Conservation (phyloP, 2,113 vertebrate genomes). For the Panthera uncia region DNA sequence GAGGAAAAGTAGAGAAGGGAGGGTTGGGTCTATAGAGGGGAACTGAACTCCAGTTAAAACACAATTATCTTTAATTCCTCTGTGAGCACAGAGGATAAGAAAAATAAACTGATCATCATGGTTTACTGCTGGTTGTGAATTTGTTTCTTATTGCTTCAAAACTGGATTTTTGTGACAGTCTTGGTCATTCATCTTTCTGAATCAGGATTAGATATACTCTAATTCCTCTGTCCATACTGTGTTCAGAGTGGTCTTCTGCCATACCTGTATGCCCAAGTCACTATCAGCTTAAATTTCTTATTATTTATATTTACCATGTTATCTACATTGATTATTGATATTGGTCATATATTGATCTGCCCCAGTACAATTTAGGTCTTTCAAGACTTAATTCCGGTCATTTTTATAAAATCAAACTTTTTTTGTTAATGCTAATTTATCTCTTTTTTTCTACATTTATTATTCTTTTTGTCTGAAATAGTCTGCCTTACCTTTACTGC, state of each 20-base stretch:
- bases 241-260: background rate
- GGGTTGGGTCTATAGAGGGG: rapidly evolving
- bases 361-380: background rate
- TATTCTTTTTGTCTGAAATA: background rate
- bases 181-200: background rate
- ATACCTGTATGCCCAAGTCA: background rate
- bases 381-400: background rate
- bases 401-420: background rate
- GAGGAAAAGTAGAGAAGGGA: background rate
- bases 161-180: background rate
- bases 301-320: background rate
- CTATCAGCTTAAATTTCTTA: background rate
- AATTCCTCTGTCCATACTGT: background rate
- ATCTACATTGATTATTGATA: background rate
- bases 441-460: background rate
- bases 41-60: background rate
- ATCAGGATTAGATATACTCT: background rate
- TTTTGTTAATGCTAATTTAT: background rate
- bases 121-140: background rate
- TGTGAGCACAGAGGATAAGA: background rate
- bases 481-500: background rate
- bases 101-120: background rate
- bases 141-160: background rate
- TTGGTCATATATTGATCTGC: background rate
- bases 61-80: background rate